Evolutionary conservation across 2,888 invertebrate species (phyloP).

Genomic region (Lampropteryx suffumata): DNA sequence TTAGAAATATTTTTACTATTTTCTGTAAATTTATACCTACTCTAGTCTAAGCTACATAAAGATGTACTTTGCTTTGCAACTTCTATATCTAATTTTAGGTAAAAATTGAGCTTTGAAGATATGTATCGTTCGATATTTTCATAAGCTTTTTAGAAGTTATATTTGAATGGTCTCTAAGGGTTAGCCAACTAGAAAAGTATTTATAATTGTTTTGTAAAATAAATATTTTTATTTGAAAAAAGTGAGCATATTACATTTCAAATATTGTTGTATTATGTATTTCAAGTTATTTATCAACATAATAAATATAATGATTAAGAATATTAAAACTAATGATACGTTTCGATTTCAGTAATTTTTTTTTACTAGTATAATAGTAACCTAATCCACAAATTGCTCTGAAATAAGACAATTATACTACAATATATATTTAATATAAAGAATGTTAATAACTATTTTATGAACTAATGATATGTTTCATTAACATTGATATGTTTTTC

Average conservation of each 20-base stretch:
- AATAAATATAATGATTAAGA: neutral
- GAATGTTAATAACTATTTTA: neutral
- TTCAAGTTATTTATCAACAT: neutral
- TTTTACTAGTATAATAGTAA: neutral
- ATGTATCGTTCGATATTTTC: constrained; percentile 66
- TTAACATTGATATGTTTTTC: constrained; percentile 21
- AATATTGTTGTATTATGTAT: neutral
- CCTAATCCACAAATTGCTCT: neutral
- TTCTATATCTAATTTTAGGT: constrained; percentile 77
- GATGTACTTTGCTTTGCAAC: constrained; percentile 72
- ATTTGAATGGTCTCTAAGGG: neutral
- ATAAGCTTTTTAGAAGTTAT: constrained; percentile 20
- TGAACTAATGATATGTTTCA: constrained; percentile 5
- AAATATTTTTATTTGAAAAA: neutral
- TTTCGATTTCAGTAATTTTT: neutral
- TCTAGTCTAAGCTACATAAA: constrained; percentile 72
- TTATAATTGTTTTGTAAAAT: neutral
- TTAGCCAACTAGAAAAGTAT: neutral
- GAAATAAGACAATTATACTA: neutral
- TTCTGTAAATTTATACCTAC: constrained; percentile 40
- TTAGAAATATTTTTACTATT: constrained; percentile 35
- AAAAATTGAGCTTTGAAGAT: constrained; percentile 82
- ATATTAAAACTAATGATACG: constrained; percentile 10
- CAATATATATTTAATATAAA: neutral
- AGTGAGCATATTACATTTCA: neutral